Conservation (phyloP, 2,797 vertebrate species). For the Neosilurus mollespiculum region DNA sequence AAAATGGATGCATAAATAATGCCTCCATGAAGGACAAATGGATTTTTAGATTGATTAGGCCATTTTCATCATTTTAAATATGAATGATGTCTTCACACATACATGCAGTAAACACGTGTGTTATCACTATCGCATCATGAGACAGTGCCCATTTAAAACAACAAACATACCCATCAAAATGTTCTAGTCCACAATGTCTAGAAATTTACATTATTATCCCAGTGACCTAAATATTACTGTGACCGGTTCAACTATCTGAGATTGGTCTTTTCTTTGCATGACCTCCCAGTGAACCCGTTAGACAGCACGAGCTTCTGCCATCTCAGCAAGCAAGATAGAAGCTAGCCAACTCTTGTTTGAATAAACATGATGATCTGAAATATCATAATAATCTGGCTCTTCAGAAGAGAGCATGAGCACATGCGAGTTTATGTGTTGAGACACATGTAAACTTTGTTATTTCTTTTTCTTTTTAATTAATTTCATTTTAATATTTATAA, state of each 20-base stretch:
- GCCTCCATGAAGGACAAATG: neutral
- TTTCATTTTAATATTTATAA: neutral
- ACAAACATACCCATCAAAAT: neutral
- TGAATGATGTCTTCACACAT: neutral
- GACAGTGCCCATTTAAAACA: conserved; percentile 18
- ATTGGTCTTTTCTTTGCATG: conserved; percentile 48
- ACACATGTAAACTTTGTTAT: neutral
- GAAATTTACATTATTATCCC: conserved; percentile 44
- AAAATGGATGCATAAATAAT: neutral
- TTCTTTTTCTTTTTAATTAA: neutral
- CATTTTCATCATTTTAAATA: neutral
- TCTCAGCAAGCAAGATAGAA: neutral
- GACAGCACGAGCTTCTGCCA: conserved; percentile 16
- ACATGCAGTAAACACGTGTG: neutral
- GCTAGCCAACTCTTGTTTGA: conserved; percentile 23
- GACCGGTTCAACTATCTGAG: conserved; percentile 43
- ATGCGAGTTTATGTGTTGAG: neutral
- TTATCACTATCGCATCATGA: neutral
- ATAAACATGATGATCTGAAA: conserved; percentile 1
- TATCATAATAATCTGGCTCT: neutral
- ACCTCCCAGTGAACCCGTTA: conserved; percentile 41
- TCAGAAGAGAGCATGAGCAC: neutral
- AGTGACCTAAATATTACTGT: conserved; percentile 48
- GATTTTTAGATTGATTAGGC: neutral
- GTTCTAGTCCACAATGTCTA: neutral